Percentiles rank a stretch among this genome's conserved stretches.
These are phyloP conservation scores for Garra rufa DNA, from an alignment of 2,113 vertebrate species.

Conservation along the genomic window DNA sequence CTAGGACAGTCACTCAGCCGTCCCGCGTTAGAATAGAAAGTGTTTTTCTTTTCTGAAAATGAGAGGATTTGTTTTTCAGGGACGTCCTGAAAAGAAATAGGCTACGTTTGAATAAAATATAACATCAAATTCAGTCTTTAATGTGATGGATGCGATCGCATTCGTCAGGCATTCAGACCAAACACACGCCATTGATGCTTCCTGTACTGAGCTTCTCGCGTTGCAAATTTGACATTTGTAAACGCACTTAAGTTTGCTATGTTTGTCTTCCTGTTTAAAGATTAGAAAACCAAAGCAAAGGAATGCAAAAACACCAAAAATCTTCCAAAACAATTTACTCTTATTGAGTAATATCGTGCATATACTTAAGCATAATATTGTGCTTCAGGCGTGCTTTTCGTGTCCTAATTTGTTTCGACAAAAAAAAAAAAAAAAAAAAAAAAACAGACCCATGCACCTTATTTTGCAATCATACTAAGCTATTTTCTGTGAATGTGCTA, in stretches of 20 bases:
- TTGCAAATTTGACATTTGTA: not conserved
- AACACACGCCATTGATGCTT: not conserved
- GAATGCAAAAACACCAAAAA: not conserved
- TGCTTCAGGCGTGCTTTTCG: not conserved
- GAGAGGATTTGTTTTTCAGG: not conserved
- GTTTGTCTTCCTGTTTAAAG: not conserved
- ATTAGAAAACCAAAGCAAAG: too few species aligned
- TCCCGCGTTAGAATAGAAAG: not conserved
- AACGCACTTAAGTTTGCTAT: not conserved
- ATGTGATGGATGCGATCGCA: not conserved
- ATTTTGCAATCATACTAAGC: too few species aligned
- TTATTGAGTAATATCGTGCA: not conserved
- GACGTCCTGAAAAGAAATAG: not conserved
- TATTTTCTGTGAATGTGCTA: too few species aligned
- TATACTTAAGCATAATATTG: too few species aligned
- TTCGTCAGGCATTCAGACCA: constrained; percentile 11
- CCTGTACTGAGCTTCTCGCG: not conserved
- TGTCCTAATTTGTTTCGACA: too few species aligned
- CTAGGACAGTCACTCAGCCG: not conserved
- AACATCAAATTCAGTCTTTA: not conserved
- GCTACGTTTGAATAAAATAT: not conserved
- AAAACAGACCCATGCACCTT: too few species aligned
- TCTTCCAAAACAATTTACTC: not conserved
- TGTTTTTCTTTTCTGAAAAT: not conserved
- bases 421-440: too few species aligned